A percentile compares a stretch with the other conserved stretches of the same genome.
Conservation (phyloP, 2,797 vertebrate genomes). For the Coreius guichenoti region DNA sequence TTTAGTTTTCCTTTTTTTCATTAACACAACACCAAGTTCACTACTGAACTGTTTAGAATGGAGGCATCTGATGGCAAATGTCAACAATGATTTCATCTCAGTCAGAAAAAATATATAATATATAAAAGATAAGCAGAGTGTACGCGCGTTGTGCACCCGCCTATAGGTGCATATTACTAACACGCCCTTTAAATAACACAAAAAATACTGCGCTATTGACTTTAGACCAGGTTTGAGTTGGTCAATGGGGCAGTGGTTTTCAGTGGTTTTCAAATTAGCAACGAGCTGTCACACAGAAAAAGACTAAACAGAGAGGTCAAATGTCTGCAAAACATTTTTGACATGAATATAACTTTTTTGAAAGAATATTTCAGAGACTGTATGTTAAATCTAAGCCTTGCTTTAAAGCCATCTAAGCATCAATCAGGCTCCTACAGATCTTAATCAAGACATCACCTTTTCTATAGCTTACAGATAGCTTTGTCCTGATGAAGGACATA, state of each 20-base stretch:
- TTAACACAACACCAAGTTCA: not conserved
- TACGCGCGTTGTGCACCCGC: too few relatives aligned
- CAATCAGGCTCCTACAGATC: not conserved
- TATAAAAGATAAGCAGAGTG: too few relatives aligned
- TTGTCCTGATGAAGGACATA: constrained; percentile 27
- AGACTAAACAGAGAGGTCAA: not conserved
- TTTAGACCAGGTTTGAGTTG: too few relatives aligned
- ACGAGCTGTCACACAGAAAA: not conserved
- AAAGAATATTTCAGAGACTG: constrained; percentile 1
- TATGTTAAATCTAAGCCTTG: not conserved
- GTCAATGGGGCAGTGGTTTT: too few relatives aligned
- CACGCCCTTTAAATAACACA: too few relatives aligned
- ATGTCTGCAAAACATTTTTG: not conserved
- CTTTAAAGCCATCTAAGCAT: not conserved
- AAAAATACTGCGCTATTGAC: too few relatives aligned
- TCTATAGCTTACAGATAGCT: not conserved
- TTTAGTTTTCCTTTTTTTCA: not conserved
- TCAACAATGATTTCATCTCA: not conserved
- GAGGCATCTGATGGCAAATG: not conserved
- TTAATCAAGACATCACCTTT: constrained; percentile 14
- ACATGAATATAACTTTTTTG: not conserved
- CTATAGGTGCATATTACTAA: too few relatives aligned
- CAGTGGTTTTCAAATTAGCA: too few relatives aligned
- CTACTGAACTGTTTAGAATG: not conserved
- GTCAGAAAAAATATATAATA: too few relatives aligned